Base-by-base conservation (phyloP, 2,113 vertebrate species). In the Oncorhynchus clarkii region DNA sequence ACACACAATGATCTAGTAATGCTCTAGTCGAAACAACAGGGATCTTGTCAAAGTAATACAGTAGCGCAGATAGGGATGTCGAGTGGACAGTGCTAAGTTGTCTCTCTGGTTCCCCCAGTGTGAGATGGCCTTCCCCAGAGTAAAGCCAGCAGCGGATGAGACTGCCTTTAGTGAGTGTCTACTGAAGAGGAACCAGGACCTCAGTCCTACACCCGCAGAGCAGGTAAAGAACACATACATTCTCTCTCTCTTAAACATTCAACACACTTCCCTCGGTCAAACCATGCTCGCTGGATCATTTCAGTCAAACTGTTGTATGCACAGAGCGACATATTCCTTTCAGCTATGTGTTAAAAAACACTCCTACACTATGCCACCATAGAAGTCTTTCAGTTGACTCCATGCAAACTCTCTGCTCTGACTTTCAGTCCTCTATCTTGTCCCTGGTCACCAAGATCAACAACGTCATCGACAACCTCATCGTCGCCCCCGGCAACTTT, bases 361-460 rank as follows among this genome's bases (percentile, higher is more conserved):
- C 57, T 24, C 20, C 5, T 11, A 5, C 18, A 45, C 39, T 45
- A 45, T 45, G 39, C 9, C 20, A 12, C 20, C n/a, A 27, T 71
- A 5, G 39, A 39, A 39, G 7, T 39, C 39, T 3, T 13, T 73
- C n/a, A 5, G 18, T 16, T 73, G 80, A 65, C 0, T 34, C 11
- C 1, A 39, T 18, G 48, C 49, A 69, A 48, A 67, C 31, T 45
- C 5, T 66, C 74, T 13, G 0, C 39, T 84, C 8, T 62, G 9
- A 45, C 65, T 20, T 68, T 65, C 82, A 99, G 98, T 98, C 97
- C 0, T 98, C 97, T 67, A 99, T 99, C 74, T 93, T 99, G 76
- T 99, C 98, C 2, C 89, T 99, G 87, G 98, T 99, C 82, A 99
- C 98, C 49, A 99, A 99, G 89, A 99, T 99, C 82, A 99, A 99